Conservation (phyloP, 2,113 vertebrate species). For the Isurus oxyrinchus region DNA sequence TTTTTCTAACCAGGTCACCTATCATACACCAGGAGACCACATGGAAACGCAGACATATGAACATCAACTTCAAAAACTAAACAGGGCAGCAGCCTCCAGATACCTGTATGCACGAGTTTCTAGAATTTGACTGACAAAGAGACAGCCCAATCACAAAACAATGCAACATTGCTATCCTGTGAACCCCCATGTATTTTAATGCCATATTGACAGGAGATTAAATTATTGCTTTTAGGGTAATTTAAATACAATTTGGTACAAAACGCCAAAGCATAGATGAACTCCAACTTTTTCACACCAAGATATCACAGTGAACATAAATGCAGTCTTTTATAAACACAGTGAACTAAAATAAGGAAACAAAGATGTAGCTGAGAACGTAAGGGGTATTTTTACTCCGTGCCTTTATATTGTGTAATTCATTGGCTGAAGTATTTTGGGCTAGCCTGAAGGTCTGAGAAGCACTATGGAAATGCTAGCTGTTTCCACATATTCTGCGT, state of each 20-base stretch:
- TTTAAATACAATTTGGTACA: background rate
- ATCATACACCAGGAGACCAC: background rate
- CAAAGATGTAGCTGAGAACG: background rate
- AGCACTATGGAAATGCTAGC: background rate
- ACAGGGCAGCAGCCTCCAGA: background rate
- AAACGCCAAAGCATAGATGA: background rate
- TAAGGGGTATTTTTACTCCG: background rate
- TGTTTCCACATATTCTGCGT: background rate
- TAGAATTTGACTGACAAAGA: background rate
- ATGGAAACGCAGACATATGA: background rate
- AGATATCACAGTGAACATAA: background rate
- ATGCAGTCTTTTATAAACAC: background rate
- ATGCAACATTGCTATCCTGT: background rate
- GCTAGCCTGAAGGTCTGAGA: background rate
- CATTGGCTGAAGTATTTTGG: background rate
- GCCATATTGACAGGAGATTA: background rate
- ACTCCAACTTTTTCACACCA: background rate
- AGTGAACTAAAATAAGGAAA: background rate
- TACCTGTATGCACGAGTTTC: background rate
- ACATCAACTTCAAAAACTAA: background rate
- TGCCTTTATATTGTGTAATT: background rate
- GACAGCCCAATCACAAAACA: background rate
- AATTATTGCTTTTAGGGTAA: background rate
- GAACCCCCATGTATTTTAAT: background rate
- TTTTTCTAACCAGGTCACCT: background rate